A percentile compares a stretch with the other conserved stretches of the same genome.
Conservation (phyloP, 2,888 invertebrate genomes). For the Habroteleia sp. region DNA sequence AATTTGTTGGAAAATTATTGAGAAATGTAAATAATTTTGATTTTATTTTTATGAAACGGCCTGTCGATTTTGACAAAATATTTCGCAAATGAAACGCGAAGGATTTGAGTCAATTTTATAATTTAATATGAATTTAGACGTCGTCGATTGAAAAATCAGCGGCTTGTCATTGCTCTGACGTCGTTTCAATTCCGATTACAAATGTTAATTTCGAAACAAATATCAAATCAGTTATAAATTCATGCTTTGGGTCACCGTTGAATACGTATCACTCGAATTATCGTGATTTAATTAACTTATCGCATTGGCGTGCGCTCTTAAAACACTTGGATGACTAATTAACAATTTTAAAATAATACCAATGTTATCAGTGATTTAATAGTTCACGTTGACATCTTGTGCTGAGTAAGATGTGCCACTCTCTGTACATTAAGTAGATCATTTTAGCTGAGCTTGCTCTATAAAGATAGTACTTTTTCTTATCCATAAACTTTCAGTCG, state of each 20-base stretch:
- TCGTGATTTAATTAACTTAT: neutral
- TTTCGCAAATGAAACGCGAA: too few relatives aligned
- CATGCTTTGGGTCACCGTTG: too few relatives aligned
- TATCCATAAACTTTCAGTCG: conserved; percentile 14
- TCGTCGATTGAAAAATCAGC: conserved; percentile 1
- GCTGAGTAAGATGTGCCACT: conserved; percentile 26
- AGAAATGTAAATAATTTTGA: too few relatives aligned
- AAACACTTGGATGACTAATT: neutral
- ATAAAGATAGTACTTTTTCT: conserved; percentile 36
- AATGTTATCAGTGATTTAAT: conserved; percentile 13
- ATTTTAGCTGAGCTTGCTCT: conserved; percentile 31
- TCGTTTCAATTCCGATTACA: neutral
- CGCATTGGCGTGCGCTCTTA: neutral
- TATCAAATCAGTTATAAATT: too few relatives aligned
- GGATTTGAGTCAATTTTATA: neutral
- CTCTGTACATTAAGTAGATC: conserved; percentile 33
- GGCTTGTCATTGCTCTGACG: neutral
- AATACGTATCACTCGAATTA: too few relatives aligned
- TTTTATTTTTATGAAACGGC: too few relatives aligned
- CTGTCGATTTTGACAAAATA: too few relatives aligned
- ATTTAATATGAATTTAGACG: neutral
- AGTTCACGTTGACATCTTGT: conserved; percentile 11
- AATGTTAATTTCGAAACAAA: neutral
- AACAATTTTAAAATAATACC: neutral
- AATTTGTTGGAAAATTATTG: too few relatives aligned